A percentile compares a stretch with the other conserved stretches of the same genome.
phyloP scores from a whole-genome alignment of 2,888 invertebrate genomes.

The Phengaris arion region DNA sequence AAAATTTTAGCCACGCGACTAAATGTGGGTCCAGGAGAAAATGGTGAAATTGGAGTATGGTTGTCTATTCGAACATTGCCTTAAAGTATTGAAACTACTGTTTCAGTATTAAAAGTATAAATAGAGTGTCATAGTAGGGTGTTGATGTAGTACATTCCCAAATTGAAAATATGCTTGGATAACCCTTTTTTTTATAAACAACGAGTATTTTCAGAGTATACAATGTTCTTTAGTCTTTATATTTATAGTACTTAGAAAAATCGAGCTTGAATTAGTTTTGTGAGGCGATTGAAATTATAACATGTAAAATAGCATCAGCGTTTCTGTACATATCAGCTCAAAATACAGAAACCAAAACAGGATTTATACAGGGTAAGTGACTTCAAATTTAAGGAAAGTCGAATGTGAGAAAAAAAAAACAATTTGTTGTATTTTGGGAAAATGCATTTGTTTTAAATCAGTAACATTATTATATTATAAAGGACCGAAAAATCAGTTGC shows the following conservation, averaged over 20 bases:
- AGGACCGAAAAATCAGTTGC: too few relatives aligned
- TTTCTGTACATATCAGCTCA: constrained; percentile 19
- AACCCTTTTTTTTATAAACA: background rate
- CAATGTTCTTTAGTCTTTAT: background rate
- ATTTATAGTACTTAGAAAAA: constrained; percentile 10
- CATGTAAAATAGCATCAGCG: background rate
- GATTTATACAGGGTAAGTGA: background rate
- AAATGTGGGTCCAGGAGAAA: background rate
- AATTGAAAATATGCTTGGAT: background rate
- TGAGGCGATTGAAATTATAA: constrained; percentile 1
- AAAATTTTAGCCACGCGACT: background rate
- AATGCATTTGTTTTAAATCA: too few relatives aligned
- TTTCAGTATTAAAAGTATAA: constrained; percentile 68
- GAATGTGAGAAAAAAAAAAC: background rate
- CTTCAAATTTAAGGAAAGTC: background rate
- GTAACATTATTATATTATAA: too few relatives aligned
- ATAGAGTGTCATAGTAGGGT: constrained; percentile 50
- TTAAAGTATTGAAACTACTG: constrained; percentile 51
- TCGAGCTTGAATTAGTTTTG: constrained; percentile 20
- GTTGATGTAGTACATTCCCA: constrained; percentile 34
- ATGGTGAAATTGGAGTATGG: background rate
- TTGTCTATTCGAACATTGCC: constrained; percentile 47
- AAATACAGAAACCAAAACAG: background rate
- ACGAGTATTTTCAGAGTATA: constrained; percentile 16
- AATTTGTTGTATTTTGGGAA: too few relatives aligned